These are phyloP conservation scores for Hirtodrosophila trivittata DNA, from an alignment of 2,888 invertebrate genomes.

Conservation along the genomic window DNA sequence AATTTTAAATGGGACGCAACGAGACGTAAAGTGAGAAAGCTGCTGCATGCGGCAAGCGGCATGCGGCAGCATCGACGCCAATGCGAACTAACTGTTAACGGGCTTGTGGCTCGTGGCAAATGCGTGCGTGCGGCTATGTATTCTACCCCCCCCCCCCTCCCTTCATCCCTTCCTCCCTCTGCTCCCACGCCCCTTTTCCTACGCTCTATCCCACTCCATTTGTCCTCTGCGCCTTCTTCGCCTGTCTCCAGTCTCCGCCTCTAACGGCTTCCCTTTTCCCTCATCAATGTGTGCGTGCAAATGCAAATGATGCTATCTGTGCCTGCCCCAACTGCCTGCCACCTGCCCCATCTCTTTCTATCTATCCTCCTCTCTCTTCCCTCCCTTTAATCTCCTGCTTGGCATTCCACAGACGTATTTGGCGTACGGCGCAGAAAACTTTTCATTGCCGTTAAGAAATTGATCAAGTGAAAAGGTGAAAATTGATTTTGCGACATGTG, in stretches of 20 bases:
- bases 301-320: slow-evolving; percentile 76
- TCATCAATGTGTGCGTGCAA: slow-evolving; percentile 43
- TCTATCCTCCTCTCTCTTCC: not conserved
- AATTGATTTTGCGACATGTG: slow-evolving; percentile 79
- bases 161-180: not conserved
- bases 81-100: not conserved
- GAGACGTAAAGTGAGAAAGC: slow-evolving; percentile 78
- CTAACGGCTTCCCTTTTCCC: not conserved
- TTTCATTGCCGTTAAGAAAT: slow-evolving; percentile 78
- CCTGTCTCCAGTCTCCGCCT: not conserved
- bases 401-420: slow-evolving; percentile 60
- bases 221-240: not conserved
- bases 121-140: slow-evolving; percentile 57
- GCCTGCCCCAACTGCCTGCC: slow-evolving; percentile 21
- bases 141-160: no score
- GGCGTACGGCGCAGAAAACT: slow-evolving; percentile 58
- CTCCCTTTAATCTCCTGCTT: slow-evolving; percentile 38
- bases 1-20: slow-evolving; percentile 79
- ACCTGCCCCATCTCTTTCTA: not conserved
- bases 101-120: slow-evolving; percentile 32
- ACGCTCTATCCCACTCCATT: not conserved
- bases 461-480: slow-evolving; percentile 80
- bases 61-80: not conserved
- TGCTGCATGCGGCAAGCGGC: slow-evolving; percentile 44
- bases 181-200: not conserved